These are phyloP conservation scores for Kryptolebias ocellatus DNA, from an alignment of 2,797 vertebrate species.

Conservation along the genomic window DNA sequence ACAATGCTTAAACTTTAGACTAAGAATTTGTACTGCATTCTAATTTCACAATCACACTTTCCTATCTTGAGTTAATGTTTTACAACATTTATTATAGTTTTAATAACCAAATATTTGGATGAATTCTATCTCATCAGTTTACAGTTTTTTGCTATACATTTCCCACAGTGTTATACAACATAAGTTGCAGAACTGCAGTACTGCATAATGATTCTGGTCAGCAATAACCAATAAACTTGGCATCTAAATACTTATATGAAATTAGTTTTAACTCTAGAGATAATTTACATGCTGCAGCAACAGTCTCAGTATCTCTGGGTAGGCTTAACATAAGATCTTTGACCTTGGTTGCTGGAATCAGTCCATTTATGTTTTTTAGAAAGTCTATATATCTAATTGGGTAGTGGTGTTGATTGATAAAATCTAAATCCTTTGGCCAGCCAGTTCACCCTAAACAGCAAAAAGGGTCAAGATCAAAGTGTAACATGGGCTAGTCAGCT, in stretches of 20 bases:
- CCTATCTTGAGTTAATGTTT: no score
- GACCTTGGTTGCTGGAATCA: slow-evolving; percentile 3
- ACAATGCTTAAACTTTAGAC: no score
- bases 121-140: no score
- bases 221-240: background rate
- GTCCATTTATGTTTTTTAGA: slow-evolving; percentile 17
- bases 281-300: slow-evolving; percentile 13
- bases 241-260: background rate
- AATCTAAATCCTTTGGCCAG: slow-evolving; percentile 5
- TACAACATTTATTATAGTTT: no score
- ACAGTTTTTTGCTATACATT: no score
- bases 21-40: no score
- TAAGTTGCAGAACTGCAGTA: no score
- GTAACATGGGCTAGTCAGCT: background rate
- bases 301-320: background rate
- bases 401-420: slow-evolving; percentile 12
- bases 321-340: slow-evolving; percentile 1
- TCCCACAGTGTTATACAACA: no score
- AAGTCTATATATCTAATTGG: slow-evolving; percentile 1
- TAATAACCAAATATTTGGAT: no score
- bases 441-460: slow-evolving; percentile 26
- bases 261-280: slow-evolving; percentile 8
- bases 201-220: no score
- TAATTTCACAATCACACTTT: no score
- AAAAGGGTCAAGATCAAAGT: slow-evolving; percentile 6